Evolutionary conservation across 2,888 invertebrate genomes (phyloP), one percentile per base, ranked within the genome.

Genomic region (Lepetodrilus schrolli): DNA sequence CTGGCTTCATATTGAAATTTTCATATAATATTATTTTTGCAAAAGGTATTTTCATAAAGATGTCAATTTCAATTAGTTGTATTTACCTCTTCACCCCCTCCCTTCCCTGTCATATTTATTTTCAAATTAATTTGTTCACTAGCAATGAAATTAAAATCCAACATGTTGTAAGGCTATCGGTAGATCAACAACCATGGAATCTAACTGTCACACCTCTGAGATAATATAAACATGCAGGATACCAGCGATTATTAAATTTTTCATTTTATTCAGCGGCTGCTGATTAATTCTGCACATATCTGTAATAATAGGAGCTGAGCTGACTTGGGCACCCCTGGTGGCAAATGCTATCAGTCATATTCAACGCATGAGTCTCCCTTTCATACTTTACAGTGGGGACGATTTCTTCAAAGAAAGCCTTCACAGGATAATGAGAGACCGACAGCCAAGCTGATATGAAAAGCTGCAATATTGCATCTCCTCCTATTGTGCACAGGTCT

Each of bases 391-490:
- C 8, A 17, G n/a, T 17, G 10, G 17, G 13, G 17, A 17, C n/a
- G 43, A 43, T 43, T 43, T 3, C 43, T 43, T 43, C n/a, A 43
- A 43, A 58, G 58, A 30, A 7, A 34, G 30, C 23, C 17, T 23
- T 13, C 13, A n/a, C 23, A 34, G 26, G 58, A 58, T 58, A 58
- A 58, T 17, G 58, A n/a, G n/a, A n/a, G n/a, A 58, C 58, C 10
- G 30, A n/a, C 58, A 58, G 58, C 17, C 26, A 58, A 30, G 58
- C 21, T 58, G 34, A 58, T 58, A 58, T 58, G 30, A 30, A 30
- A 58, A 58, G 58, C 34, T 30, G 58, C 26, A 30, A 58, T 58
- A 58, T 30, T 58, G 34, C 58, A 58, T 58, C 30, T 21, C 34
- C 13, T 23, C 58, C 58, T 30, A 30, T 58, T 58, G 58, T 58